Conservation (phyloP, 2,113 vertebrate genomes). For the Eleginops maclovinus region DNA sequence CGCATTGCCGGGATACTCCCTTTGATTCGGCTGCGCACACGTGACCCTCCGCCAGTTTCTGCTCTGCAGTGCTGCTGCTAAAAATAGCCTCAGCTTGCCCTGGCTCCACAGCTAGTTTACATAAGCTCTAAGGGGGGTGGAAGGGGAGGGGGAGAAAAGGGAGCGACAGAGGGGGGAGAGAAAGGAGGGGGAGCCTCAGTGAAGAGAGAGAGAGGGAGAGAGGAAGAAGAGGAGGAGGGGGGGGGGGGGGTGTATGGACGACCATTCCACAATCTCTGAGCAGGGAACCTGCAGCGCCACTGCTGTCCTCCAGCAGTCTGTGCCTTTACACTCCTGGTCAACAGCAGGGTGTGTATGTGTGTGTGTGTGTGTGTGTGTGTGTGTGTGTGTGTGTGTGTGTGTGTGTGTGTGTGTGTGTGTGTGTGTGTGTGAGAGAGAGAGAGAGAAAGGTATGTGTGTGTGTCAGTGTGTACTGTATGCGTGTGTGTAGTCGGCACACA, state of each 20-base stretch:
- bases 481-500: constrained; percentile 51
- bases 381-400: constrained; percentile 37
- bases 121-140: constrained; percentile 87
- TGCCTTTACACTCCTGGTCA: constrained; percentile 68
- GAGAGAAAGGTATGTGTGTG: constrained; percentile 32
- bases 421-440: neutral
- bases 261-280: constrained; percentile 79
- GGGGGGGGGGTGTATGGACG: constrained; percentile 78
- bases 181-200: constrained; percentile 67
- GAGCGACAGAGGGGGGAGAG: constrained; percentile 30
- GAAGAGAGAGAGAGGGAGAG: constrained; percentile 28
- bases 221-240: constrained; percentile 25
- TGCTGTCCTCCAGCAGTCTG: constrained; percentile 76
- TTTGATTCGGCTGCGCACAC: constrained; percentile 90
- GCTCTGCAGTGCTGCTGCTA: constrained; percentile 92
- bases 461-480: constrained; percentile 25
- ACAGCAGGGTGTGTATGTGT: constrained; percentile 56
- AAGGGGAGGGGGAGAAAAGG: constrained; percentile 22
- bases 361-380: constrained; percentile 21
- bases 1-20: constrained; percentile 93
- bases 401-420: neutral
- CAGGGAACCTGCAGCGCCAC: constrained; percentile 74
- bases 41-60: constrained; percentile 88
- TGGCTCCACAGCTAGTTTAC: constrained; percentile 92
- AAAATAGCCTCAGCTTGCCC: constrained; percentile 92